Evolutionary conservation across 2,113 vertebrate genomes (phyloP).

Genomic region (Rousettus leschenaultii): DNA sequence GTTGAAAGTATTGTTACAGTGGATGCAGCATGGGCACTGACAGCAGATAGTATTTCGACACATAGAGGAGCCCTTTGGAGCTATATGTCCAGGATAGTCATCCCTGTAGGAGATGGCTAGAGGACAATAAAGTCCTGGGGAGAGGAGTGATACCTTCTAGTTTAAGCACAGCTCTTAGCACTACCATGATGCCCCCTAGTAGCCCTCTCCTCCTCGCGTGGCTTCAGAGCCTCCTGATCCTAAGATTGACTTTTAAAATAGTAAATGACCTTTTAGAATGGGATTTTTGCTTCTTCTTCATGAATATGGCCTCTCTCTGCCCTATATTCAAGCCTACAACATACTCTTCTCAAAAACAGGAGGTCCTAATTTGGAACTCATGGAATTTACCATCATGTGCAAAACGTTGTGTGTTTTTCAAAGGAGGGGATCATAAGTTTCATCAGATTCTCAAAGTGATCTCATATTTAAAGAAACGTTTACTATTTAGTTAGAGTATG

Average conservation of each 20-base stretch:
- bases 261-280: background rate
- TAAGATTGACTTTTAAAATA: background rate
- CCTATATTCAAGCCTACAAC: no score
- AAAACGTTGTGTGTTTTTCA: background rate
- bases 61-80: no score
- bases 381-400: background rate
- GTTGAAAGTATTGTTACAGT: background rate
- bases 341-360: background rate
- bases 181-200: background rate
- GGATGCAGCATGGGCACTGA: background rate
- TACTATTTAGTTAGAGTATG: background rate
- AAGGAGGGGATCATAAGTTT: background rate
- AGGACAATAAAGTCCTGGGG: background rate
- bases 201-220: background rate
- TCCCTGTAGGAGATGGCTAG: fast-evolving
- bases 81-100: background rate
- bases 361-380: background rate
- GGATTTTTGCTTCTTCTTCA: background rate
- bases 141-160: background rate
- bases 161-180: background rate
- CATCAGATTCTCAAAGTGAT: background rate
- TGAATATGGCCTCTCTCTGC: background rate
- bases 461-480: background rate
- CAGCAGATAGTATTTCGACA: no score
- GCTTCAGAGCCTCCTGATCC: background rate